Percentiles rank a stretch among this genome's conserved stretches.
These are phyloP conservation scores for Mycalesis mineus DNA, from an alignment of 2,888 invertebrate genomes.

Conservation along the genomic window DNA sequence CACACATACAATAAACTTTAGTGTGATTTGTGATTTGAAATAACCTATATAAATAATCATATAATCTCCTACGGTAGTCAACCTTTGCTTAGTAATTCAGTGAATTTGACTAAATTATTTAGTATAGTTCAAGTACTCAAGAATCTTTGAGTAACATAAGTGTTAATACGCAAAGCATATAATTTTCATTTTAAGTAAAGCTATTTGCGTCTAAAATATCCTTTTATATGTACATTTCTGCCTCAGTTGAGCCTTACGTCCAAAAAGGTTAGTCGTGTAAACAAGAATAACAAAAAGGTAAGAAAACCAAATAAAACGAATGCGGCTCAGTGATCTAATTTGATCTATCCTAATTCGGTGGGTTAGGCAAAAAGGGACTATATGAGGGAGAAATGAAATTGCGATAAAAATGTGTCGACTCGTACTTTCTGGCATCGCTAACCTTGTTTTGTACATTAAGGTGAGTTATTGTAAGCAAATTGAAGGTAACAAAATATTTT, in stretches of 20 bases:
- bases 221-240: background rate
- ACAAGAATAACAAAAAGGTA: constrained; percentile 12
- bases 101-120: too few relatives aligned
- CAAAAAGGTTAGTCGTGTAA: constrained; percentile 5
- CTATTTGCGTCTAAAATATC: too few relatives aligned
- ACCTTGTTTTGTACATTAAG: background rate
- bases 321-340: constrained; percentile 18
- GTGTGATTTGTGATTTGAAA: too few relatives aligned
- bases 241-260: background rate
- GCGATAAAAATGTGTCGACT: constrained; percentile 5
- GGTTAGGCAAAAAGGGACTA: constrained; percentile 1
- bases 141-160: too few relatives aligned
- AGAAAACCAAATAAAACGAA: constrained; percentile 21
- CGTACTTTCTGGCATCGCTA: background rate
- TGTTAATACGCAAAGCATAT: too few relatives aligned
- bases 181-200: too few relatives aligned
- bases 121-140: too few relatives aligned
- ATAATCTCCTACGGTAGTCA: too few relatives aligned
- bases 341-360: constrained; percentile 19
- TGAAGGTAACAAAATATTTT: background rate
- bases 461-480: background rate
- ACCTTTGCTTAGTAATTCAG: too few relatives aligned
- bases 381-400: background rate
- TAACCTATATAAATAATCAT: too few relatives aligned
- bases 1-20: too few relatives aligned